Percentiles rank a stretch among this genome's conserved stretches.
These are phyloP conservation scores for Intellagama lesueurii DNA, from an alignment of 2,797 vertebrate species.

Conservation along the genomic window DNA sequence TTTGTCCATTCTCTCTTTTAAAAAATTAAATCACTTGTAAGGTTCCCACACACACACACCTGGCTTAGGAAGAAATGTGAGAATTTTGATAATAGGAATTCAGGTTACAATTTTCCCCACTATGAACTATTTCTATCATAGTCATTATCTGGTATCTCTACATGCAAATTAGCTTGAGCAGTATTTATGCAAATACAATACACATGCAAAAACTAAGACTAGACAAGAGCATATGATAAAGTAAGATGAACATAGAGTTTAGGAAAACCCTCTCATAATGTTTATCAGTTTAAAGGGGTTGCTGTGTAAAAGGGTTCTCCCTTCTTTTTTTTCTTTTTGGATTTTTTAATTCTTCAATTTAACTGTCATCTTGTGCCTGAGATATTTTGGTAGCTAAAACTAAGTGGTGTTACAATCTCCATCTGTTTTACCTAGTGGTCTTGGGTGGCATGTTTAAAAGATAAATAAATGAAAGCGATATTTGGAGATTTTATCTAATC, in stretches of 20 bases:
- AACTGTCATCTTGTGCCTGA: neutral
- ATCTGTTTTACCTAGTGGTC: constrained; percentile 9
- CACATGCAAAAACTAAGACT: neutral
- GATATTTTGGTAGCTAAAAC: constrained; percentile 10
- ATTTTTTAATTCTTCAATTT: neutral
- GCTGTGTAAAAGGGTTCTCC: too few relatives aligned
- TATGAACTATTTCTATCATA: neutral
- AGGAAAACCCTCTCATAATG: too few relatives aligned
- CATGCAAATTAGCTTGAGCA: neutral
- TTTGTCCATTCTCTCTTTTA: neutral
- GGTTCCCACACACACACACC: too few relatives aligned
- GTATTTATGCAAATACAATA: neutral
- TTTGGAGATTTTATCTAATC: constrained; percentile 60
- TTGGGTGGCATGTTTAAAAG: constrained; percentile 37
- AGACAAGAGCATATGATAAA: too few relatives aligned
- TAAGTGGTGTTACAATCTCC: neutral
- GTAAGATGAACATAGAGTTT: too few relatives aligned
- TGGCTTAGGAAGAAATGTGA: neutral
- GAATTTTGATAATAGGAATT: neutral
- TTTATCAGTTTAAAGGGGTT: too few relatives aligned
- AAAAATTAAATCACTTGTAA: neutral
- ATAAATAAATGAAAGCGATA: constrained; percentile 49
- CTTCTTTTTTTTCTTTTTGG: too few relatives aligned
- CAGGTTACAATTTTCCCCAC: neutral
- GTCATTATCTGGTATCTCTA: neutral